Conservation (phyloP, 2,113 vertebrate genomes). For the Empidonax traillii region DNA sequence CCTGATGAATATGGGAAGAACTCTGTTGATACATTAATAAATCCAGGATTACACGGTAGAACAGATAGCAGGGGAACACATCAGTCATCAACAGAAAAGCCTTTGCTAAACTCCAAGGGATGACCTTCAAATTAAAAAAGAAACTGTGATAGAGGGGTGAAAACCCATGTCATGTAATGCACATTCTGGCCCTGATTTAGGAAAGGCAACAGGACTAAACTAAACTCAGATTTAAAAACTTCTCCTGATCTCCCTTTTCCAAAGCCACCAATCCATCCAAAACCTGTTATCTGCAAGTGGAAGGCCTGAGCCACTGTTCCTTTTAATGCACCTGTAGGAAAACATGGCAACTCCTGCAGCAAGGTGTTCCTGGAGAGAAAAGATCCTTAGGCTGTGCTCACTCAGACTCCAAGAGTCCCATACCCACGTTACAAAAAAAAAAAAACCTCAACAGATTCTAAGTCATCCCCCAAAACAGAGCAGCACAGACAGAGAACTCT, state of each 20-base stretch:
- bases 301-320: background rate
- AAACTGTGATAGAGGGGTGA: background rate
- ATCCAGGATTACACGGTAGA: background rate
- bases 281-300: fast-evolving
- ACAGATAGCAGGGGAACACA: background rate
- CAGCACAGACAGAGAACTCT: background rate
- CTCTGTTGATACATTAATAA: conserved; percentile 35
- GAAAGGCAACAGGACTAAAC: background rate
- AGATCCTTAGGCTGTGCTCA: background rate
- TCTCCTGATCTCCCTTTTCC: background rate
- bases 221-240: background rate
- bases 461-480: background rate
- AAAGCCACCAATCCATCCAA: background rate
- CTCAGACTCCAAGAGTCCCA: background rate
- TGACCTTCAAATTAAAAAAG: background rate
- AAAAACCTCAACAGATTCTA: fast-evolving
- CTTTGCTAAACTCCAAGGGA: background rate
- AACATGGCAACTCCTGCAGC: background rate
- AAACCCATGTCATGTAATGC: fast-evolving
- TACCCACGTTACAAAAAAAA: fast-evolving
- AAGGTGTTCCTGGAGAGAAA: background rate
- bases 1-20: background rate
- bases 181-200: background rate
- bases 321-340: fast-evolving
- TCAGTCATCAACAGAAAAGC: background rate